A percentile compares a stretch with the other conserved stretches of the same genome.
Evolutionary conservation across 2,113 vertebrate species (phyloP).

Genomic region (Myotis davidii): DNA sequence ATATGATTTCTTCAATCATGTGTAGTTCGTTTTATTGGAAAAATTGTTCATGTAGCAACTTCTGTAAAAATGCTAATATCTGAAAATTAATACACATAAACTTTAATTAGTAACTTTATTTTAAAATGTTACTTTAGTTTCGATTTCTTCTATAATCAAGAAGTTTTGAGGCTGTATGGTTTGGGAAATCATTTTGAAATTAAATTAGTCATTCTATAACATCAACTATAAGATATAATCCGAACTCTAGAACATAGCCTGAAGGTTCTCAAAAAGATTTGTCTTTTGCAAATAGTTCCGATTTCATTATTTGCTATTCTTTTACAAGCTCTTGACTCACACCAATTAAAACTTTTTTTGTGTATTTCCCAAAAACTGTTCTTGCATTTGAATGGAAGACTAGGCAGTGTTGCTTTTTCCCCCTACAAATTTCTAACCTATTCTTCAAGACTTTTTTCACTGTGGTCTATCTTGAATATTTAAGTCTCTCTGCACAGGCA

Average conservation of each 20-base stretch:
- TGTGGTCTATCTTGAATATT: neutral
- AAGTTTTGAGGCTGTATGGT: neutral
- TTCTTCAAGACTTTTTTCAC: neutral
- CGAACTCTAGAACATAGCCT: neutral
- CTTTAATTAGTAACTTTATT: constrained; percentile 27
- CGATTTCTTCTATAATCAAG: neutral
- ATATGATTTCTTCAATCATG: neutral
- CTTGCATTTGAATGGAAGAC: neutral
- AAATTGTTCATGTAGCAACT: neutral
- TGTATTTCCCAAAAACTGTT: neutral
- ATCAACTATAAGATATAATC: neutral
- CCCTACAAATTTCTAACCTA: neutral
- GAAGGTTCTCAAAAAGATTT: neutral
- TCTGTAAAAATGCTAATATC: neutral
- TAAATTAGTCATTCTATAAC: neutral
- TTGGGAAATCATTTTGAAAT: neutral
- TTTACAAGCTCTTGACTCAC: neutral
- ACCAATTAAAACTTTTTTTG: neutral
- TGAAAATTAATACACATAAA: neutral
- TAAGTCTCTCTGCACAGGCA: neutral
- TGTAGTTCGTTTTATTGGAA: neutral
- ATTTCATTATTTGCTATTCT: neutral
- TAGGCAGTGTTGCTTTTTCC: neutral
- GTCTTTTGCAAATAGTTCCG: neutral
- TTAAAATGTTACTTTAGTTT: neutral